Base-by-base conservation (phyloP, 1,140 invertebrate genomes). In the Aporrectodea caliginosa region DNA sequence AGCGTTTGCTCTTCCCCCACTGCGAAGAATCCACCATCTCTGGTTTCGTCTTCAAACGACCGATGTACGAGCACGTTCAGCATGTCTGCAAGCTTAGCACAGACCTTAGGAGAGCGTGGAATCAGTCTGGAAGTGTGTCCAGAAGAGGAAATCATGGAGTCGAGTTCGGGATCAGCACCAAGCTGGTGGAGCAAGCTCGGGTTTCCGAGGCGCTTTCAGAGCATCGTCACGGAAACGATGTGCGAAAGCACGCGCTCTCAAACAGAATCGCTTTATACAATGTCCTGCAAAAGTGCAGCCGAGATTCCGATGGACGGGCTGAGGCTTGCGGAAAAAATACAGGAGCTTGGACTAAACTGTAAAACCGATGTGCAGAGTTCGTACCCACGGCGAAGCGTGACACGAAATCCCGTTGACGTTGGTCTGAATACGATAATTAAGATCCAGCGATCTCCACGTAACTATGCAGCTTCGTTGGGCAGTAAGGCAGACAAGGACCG, bases 41-140 rank as follows among this genome's bases (percentile, higher is more conserved):
- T n/a, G n/a, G n/a, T n/a, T n/a, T n/a, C n/a, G n/a, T n/a, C n/a
- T n/a, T n/a, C n/a, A 75, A 75, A 32, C 93, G 84, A 93, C 92
- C 6, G 81, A 80, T 85, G 83, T 6, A 93, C 92, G 16, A 92
- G 91, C 2, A 94, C 93, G 0, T 94, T 93, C 85, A 94, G 93
- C 29, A 93, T 93, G 32, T 93, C 93, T 6, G 87, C 93, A 6
- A 93, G 93, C 0, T 86, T 95, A 6, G 94, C 94, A 0, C 93
- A 81, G 92, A 94, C 88, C 87, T 95, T 14, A 6, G 93, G 94
- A 79, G 94, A 95, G 85, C 89, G 94, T 81, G 93, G 93, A 43
- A 93, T 93, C 73, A 84, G 86, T 70, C 92, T 92, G 6, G 27
- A 30, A n/a, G n/a, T n/a, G n/a, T n/a, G n/a, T n/a, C n/a, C n/a